phyloP scores from a whole-genome alignment of 2,888 invertebrate species.

The Lasioglossum zephyrum region DNA sequence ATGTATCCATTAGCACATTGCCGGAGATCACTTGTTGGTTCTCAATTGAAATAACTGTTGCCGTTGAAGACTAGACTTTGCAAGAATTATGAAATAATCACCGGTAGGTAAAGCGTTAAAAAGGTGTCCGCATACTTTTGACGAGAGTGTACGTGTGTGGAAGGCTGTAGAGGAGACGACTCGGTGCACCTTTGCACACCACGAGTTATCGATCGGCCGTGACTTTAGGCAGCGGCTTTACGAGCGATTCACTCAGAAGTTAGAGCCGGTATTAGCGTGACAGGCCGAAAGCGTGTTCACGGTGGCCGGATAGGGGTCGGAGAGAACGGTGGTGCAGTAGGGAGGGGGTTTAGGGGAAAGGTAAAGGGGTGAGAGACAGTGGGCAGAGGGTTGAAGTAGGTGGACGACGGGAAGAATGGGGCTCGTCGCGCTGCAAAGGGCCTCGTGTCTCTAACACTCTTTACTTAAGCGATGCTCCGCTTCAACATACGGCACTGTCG shows the following conservation, averaged over 20 bases:
- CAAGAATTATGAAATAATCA: not conserved
- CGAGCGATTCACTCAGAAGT: conserved; percentile 61
- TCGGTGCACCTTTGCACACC: conserved; percentile 43
- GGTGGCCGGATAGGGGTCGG: conserved; percentile 5
- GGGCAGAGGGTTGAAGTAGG: not conserved
- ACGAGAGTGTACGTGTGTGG: not conserved
- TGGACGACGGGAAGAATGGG: conserved; percentile 25
- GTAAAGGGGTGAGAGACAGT: not conserved
- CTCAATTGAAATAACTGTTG: not conserved
- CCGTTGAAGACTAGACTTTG: not conserved
- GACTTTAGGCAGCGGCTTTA: conserved; percentile 63
- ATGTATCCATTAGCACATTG: not conserved
- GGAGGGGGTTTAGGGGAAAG: not conserved
- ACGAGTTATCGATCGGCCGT: conserved; percentile 61
- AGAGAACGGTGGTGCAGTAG: not conserved
- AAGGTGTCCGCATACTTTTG: not conserved
- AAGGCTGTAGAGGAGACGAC: conserved; percentile 6
- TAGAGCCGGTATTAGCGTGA: conserved; percentile 55
- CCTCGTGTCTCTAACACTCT: conserved; percentile 63
- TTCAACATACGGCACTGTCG: conserved; percentile 70
- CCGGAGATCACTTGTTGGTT: not conserved
- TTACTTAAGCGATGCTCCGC: conserved; percentile 64
- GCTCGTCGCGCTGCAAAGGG: conserved; percentile 12
- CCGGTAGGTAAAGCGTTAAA: not conserved
- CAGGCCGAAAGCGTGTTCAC: conserved; percentile 44